Conservation (phyloP, 1,140 invertebrate genomes). For the Platyura marginata region DNA sequence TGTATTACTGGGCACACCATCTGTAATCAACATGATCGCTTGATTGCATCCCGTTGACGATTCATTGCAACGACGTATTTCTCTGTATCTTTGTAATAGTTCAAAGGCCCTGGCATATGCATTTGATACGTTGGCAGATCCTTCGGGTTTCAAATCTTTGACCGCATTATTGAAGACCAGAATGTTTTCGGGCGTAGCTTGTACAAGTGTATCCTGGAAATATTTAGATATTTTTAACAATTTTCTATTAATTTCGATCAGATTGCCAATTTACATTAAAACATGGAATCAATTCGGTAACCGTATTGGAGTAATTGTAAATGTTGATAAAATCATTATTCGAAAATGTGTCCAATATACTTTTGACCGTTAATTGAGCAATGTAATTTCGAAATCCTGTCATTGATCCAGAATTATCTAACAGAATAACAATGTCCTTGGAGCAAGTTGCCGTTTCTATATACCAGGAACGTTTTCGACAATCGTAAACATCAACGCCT, state of each 20-base stretch:
- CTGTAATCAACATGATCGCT: constrained; percentile 96
- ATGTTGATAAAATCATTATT: constrained; percentile 97
- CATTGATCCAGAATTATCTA: constrained; percentile 97
- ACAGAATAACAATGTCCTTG: constrained; percentile 90
- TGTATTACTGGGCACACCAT: constrained; percentile 82
- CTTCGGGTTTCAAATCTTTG: constrained; percentile 44
- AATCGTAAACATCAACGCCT: constrained; percentile 58
- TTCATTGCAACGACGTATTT: constrained; percentile 33
- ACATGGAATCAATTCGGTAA: constrained; percentile 53
- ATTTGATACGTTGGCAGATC: constrained; percentile 69
- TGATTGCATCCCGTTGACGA: constrained; percentile 68
- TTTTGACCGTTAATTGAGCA: constrained; percentile 51
- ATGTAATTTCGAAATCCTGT: constrained; percentile 55
- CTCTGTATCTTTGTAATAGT: constrained; percentile 47
- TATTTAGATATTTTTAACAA: too few relatives aligned
- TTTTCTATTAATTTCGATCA: too few relatives aligned
- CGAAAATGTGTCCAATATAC: constrained; percentile 85
- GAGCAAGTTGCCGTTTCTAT: constrained; percentile 94
- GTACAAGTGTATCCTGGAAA: constrained; percentile 44
- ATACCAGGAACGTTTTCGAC: constrained; percentile 78
- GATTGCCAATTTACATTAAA: too few relatives aligned
- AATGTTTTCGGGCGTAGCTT: constrained; percentile 86
- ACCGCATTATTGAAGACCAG: constrained; percentile 52
- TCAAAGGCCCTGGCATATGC: constrained; percentile 77
- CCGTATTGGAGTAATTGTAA: constrained; percentile 49